These are phyloP conservation scores for Geotrypetes seraphini DNA, from an alignment of 2,797 vertebrate genomes.

Conservation along the genomic window DNA sequence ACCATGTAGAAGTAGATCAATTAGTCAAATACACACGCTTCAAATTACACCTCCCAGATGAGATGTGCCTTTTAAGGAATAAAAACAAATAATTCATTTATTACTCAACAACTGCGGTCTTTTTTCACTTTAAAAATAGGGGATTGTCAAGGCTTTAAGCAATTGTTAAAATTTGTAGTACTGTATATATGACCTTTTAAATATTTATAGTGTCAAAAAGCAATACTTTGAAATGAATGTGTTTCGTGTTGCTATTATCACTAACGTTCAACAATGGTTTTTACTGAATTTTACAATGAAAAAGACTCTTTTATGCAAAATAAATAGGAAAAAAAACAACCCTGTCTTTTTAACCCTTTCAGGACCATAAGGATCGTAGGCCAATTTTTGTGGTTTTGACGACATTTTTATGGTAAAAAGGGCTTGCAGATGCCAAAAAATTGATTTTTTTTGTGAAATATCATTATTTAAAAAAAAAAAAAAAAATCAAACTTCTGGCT, in stretches of 20 bases:
- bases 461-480: no score
- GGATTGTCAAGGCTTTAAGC: neutral
- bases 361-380: no score
- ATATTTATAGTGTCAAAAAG: slow-evolving; percentile 5
- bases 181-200: slow-evolving; percentile 6
- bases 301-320: slow-evolving; percentile 37
- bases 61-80: slow-evolving; percentile 28
- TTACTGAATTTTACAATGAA: slow-evolving; percentile 34
- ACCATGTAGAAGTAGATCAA: no score
- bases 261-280: slow-evolving; percentile 31
- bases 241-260: neutral
- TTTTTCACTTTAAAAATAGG: neutral
- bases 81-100: neutral
- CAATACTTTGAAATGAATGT: slow-evolving; percentile 16
- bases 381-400: no score
- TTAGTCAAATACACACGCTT: no score
- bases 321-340: slow-evolving; percentile 35
- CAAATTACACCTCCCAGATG: neutral
- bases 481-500: no score
- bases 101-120: neutral
- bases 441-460: no score
- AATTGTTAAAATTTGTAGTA: neutral
- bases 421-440: no score
- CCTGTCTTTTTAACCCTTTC: no score
- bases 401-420: no score